phyloP scores from a whole-genome alignment of 2,113 vertebrate genomes.

The Coracopsis vasa region DNA sequence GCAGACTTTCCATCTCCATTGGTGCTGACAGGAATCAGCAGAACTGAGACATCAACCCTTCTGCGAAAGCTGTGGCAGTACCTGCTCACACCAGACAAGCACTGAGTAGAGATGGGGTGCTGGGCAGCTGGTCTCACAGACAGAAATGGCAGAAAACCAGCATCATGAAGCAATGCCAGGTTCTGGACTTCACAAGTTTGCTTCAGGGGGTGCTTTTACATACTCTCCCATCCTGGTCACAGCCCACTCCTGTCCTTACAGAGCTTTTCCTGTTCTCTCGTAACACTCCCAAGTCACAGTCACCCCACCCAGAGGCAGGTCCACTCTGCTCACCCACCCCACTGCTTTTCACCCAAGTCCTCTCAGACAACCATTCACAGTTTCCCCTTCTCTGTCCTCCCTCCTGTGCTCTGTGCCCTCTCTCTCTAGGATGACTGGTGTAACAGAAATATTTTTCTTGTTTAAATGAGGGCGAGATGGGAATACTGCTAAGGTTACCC shows the following conservation, averaged over 20 bases:
- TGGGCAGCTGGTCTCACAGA: background rate
- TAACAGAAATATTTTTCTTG: background rate
- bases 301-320: background rate
- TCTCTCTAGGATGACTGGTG: too few relatives aligned
- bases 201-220: background rate
- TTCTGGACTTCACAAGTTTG: background rate
- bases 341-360: fast-evolving
- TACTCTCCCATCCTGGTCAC: background rate
- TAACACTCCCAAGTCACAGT: background rate
- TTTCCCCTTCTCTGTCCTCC: background rate
- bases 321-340: background rate
- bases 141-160: background rate
- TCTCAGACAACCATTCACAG: background rate
- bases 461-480: background rate
- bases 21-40: background rate
- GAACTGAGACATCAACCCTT: background rate
- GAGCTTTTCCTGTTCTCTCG: background rate
- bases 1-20: background rate
- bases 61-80: background rate
- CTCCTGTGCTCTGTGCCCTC: background rate
- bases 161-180: background rate
- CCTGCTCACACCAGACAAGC: background rate
- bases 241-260: background rate
- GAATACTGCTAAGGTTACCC: too few relatives aligned
- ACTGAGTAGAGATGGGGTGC: background rate